phyloP scores from a whole-genome alignment of 2,113 vertebrate genomes.

The Nothocercus julius region DNA sequence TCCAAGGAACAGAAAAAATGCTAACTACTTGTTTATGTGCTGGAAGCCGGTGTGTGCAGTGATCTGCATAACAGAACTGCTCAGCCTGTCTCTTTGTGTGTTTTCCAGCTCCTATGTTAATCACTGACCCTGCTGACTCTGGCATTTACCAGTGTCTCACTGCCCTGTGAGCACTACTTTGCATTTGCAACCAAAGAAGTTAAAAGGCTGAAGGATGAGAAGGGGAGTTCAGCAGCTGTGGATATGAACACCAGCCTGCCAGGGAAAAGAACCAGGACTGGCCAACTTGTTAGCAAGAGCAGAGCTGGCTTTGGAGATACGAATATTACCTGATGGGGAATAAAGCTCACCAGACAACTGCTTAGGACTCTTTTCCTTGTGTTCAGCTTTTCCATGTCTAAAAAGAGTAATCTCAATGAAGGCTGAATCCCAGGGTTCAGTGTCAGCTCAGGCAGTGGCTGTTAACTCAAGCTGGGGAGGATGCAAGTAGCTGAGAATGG shows the following conservation, averaged over 20 bases:
- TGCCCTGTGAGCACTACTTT: conserved; percentile 52
- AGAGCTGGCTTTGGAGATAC: not conserved
- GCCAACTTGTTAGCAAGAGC: not conserved
- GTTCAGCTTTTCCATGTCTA: not conserved
- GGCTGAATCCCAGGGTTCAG: not conserved
- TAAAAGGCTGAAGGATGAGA: conserved; percentile 60
- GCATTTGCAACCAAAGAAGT: conserved; percentile 64
- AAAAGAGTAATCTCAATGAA: not conserved
- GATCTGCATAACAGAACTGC: conserved; percentile 73
- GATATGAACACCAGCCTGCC: not conserved
- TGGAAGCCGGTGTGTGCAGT: conserved; percentile 59
- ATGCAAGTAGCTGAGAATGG: not conserved
- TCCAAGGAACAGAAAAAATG: conserved; percentile 63
- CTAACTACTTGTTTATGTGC: conserved; percentile 69
- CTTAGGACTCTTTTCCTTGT: not conserved
- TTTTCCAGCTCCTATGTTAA: conserved; percentile 73
- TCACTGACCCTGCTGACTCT: conserved; percentile 67
- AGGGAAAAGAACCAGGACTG: not conserved
- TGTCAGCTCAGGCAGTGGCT: not conserved
- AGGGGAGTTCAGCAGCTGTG: conserved; percentile 27
- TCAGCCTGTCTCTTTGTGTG: conserved; percentile 68
- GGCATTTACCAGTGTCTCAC: conserved; percentile 68
- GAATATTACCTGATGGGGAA: not conserved
- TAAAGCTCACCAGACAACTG: not conserved
- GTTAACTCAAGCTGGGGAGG: not conserved